Base-by-base conservation (phyloP, 2,888 invertebrate species). In the Miltochrista miniata region DNA sequence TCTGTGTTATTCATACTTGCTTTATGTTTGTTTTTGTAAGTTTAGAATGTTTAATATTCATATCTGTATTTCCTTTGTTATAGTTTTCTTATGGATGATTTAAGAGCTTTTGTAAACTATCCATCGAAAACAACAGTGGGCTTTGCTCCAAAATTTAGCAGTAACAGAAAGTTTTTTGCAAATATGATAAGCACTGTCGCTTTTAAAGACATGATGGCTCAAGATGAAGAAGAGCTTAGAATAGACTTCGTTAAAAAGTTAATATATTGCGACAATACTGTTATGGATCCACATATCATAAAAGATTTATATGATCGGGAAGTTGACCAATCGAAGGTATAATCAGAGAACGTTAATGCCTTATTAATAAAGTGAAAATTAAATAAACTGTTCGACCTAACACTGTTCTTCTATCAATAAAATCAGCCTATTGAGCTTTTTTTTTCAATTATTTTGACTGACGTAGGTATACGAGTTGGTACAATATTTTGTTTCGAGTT, bases 81-180 rank as follows among this genome's bases (percentile, higher is more conserved):
- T 68, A 89, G 88, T 34, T 87, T 83, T 59, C 43, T 77, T 34
- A 51, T 63, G n/a, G 84, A 86, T 35, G 70, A 89, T 54, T 51
- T 86, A 9, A 74, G 81, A 51, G 71, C 57, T 45, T 87, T 70
- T 56, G 70, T 88, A 0, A 83, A 85, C 57, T 72, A 70, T 29
- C 85, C 81, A 7, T 72, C 83, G 9, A 83, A 76, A 64, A 89
- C 90, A 0, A 90, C 90, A 2, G 82, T 90, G 10, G 90, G 90
- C 1, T 76, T 74, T 34, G 74, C 79, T 3, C 82, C 80, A n/a
- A 80, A 76, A 56, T 84, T 81, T 59, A 85, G 85, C 2, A 68
- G 51, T 11, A 87, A 90, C 55, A 74, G 87, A 29, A 87, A 85
- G 47, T 89, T 84, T 66, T 87, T 90, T 45, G 85, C 86, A 4